phyloP scores from a whole-genome alignment of 2,113 vertebrate species.

The Rafetus swinhoei region DNA sequence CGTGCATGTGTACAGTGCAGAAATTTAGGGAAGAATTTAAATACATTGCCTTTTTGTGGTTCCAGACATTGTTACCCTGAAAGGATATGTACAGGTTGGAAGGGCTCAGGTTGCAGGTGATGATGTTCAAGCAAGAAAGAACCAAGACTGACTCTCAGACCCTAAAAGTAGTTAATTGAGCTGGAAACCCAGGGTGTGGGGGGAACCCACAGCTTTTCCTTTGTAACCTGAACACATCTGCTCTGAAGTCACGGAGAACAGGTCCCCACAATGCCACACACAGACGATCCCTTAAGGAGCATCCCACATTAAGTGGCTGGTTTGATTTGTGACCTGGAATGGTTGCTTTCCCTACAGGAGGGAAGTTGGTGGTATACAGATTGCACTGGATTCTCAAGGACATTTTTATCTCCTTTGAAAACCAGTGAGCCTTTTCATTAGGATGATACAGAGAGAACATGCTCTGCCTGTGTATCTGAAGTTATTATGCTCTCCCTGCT shows the following conservation, averaged over 20 bases:
- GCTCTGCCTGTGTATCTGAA: not conserved
- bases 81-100: not conserved
- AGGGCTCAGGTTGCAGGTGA: not conserved
- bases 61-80: not conserved
- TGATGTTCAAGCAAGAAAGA: not conserved
- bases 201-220: not conserved
- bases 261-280: not conserved
- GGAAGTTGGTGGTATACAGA: not conserved
- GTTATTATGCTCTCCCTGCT: not conserved
- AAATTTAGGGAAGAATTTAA: not conserved
- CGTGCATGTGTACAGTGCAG: accelerated
- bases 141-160: not conserved
- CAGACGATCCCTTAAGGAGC: not conserved
- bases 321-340: not conserved
- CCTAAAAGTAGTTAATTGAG: not conserved
- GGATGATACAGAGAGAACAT: not conserved
- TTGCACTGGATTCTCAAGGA: not conserved
- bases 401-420: not conserved
- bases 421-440: not conserved
- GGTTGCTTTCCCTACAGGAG: not conserved
- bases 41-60: not conserved
- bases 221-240: not conserved
- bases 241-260: not conserved
- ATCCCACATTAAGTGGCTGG: accelerated
- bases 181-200: not conserved